A percentile compares a stretch with the other conserved stretches of the same genome.
phyloP scores from a whole-genome alignment of 2,113 vertebrate genomes.

The Calyptommatus sinebrachiatus region DNA sequence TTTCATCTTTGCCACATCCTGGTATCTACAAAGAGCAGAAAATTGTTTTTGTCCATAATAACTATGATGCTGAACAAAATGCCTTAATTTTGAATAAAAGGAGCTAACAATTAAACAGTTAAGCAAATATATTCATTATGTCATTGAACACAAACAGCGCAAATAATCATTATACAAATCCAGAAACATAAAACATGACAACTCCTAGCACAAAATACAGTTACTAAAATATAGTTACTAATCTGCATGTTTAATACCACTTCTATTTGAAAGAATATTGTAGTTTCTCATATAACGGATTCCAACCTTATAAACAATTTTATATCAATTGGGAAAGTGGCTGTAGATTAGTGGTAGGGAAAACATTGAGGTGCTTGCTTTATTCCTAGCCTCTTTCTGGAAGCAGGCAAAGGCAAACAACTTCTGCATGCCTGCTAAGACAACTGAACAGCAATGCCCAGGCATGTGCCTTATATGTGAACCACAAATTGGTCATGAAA shows the following conservation, averaged over 20 bases:
- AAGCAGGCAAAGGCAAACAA: too few relatives aligned
- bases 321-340: background rate
- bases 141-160: background rate
- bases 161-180: background rate
- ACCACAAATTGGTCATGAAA: too few relatives aligned
- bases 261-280: background rate
- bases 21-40: background rate
- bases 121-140: background rate
- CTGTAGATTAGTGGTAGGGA: too few relatives aligned
- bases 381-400: too few relatives aligned
- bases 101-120: background rate
- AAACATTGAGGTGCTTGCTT: too few relatives aligned
- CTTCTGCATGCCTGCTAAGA: too few relatives aligned
- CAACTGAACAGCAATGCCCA: too few relatives aligned
- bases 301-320: background rate
- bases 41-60: background rate
- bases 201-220: background rate
- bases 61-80: background rate
- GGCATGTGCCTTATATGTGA: too few relatives aligned
- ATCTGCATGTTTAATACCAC: background rate
- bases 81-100: background rate
- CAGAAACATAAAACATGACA: background rate
- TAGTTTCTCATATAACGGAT: background rate
- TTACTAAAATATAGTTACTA: background rate
- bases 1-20: too few relatives aligned